A percentile compares a stretch with the other conserved stretches of the same genome.
These are phyloP conservation scores for Hystrix brachyura DNA, from an alignment of 2,113 vertebrate genomes.

Conservation along the genomic window DNA sequence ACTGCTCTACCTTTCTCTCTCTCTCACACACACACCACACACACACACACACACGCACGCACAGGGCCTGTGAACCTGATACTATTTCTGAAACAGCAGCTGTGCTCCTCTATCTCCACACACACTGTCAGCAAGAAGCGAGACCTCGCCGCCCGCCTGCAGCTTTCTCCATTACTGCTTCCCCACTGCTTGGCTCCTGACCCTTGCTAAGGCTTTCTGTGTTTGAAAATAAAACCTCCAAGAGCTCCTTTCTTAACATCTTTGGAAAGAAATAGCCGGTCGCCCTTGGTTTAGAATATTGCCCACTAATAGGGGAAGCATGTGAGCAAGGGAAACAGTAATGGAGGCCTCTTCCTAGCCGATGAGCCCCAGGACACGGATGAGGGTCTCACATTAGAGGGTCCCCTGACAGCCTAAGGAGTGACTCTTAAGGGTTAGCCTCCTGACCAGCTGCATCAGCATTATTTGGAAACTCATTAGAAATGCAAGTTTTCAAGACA, in stretches of 20 bases:
- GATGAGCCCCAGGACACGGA: background rate
- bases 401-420: background rate
- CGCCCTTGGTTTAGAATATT: background rate
- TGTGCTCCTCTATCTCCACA: background rate
- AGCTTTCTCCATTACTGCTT: background rate
- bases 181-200: background rate
- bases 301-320: background rate
- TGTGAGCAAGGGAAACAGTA: background rate
- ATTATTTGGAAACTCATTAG: background rate
- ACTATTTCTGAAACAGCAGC: background rate
- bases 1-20: background rate
- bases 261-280: background rate
- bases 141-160: background rate
- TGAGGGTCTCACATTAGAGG: background rate
- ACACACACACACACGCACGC: background rate
- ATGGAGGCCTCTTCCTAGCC: background rate
- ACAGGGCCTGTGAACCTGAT: background rate
- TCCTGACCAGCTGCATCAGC: background rate
- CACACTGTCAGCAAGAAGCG: background rate
- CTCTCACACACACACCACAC: background rate
- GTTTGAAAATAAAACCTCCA: background rate
- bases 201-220: background rate
- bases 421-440: background rate
- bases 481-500: background rate
- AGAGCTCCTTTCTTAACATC: background rate